These are phyloP conservation scores for Gyps fulvus DNA, from an alignment of 2,113 vertebrate species.

Conservation along the genomic window DNA sequence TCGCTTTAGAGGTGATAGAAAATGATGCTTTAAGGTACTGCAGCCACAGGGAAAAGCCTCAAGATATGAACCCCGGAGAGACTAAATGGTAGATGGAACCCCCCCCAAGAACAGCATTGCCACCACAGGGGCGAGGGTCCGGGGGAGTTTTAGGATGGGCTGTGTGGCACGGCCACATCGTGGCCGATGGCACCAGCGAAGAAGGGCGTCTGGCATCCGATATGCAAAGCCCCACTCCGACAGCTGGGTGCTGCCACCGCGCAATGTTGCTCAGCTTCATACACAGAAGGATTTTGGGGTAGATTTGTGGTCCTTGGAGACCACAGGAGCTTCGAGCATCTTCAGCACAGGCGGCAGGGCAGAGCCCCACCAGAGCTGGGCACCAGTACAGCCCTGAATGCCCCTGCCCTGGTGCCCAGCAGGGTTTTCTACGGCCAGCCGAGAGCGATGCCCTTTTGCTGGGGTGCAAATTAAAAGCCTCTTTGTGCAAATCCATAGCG, in stretches of 20 bases:
- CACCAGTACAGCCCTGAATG: accelerated
- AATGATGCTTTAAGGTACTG: not conserved
- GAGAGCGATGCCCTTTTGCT: not conserved
- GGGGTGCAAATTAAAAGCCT: not conserved
- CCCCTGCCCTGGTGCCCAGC: not conserved
- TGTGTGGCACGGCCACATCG: accelerated
- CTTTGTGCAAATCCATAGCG: not conserved
- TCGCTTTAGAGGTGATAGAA: accelerated
- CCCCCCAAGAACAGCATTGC: accelerated
- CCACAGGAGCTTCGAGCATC: not conserved
- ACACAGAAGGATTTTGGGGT: accelerated
- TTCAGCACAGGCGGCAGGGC: accelerated
- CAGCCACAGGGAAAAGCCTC: not conserved
- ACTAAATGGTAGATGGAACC: accelerated
- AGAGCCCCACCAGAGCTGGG: not conserved
- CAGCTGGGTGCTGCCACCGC: not conserved
- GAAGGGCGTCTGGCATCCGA: accelerated
- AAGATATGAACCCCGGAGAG: not conserved
- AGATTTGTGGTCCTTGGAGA: not conserved
- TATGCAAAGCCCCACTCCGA: accelerated
- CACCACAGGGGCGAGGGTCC: accelerated
- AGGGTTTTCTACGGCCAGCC: not conserved
- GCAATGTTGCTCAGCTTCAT: accelerated
- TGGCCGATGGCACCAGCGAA: accelerated
- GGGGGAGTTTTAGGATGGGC: not conserved